phyloP scores from a whole-genome alignment of 1,140 invertebrate genomes.

The Hetaerina americana region DNA sequence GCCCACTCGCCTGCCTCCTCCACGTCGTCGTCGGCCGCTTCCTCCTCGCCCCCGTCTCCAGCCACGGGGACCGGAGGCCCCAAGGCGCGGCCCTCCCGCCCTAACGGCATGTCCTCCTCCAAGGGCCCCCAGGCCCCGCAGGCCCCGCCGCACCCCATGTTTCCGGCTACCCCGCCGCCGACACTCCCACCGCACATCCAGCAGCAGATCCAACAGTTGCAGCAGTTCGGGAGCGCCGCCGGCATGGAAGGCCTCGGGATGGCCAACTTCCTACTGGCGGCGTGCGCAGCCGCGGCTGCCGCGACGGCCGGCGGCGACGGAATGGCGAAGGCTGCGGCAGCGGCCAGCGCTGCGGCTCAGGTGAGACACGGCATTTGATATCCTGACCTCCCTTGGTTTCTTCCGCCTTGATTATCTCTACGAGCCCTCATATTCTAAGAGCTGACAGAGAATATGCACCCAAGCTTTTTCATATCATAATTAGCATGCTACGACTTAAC shows the following conservation, averaged over 20 bases:
- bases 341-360: slow-evolving; percentile 10
- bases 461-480: too few relatives aligned
- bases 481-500: too few relatives aligned
- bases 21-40: not conserved
- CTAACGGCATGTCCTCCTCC: not conserved
- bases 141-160: not conserved
- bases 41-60: not conserved
- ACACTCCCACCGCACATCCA: not conserved
- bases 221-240: not conserved
- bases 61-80: not conserved
- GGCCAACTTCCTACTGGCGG: not conserved
- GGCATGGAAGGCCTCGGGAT: not conserved
- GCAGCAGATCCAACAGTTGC: not conserved
- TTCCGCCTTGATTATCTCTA: too few relatives aligned
- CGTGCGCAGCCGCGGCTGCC: not conserved
- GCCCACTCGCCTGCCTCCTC: not conserved
- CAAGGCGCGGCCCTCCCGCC: not conserved
- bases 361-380: too few relatives aligned
- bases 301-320: not conserved
- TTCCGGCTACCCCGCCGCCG: not conserved
- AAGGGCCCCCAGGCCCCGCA: not conserved
- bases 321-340: slow-evolving; percentile 20
- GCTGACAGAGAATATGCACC: too few relatives aligned
- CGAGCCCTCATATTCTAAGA: too few relatives aligned
- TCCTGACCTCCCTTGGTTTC: too few relatives aligned